Conservation (phyloP, 2,113 vertebrate genomes). For the Scytalopus superciliaris region DNA sequence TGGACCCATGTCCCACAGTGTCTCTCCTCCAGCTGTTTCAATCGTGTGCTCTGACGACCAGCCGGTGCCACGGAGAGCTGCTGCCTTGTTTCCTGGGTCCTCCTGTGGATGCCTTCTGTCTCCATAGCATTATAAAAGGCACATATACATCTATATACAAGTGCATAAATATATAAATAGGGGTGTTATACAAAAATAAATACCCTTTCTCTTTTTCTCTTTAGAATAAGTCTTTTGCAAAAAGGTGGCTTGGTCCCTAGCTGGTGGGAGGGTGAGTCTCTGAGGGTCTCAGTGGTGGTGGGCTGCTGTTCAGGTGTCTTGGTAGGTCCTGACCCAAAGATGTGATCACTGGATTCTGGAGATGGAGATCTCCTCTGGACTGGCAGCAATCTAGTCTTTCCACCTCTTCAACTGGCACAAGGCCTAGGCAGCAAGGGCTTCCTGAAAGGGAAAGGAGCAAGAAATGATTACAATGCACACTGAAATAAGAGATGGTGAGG, state of each 20-base stretch:
- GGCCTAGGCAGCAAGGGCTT: conserved; percentile 74
- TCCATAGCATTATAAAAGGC: conserved; percentile 82
- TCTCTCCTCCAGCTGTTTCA: neutral
- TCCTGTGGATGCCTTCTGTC: conserved; percentile 71
- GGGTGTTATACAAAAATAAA: conserved; percentile 99
- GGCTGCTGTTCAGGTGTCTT: conserved; percentile 61
- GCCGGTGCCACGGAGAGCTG: neutral
- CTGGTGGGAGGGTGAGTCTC: conserved; percentile 71
- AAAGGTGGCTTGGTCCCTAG: conserved; percentile 62
- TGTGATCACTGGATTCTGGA: conserved; percentile 40
- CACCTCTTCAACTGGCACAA: conserved; percentile 80
- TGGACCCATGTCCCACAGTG: neutral
- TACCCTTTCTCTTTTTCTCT: conserved; percentile 82
- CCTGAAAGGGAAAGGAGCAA: conserved; percentile 54
- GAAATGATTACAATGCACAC: neutral
- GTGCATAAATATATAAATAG: conserved; percentile 99
- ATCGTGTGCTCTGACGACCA: neutral
- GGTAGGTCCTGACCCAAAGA: conserved; percentile 56
- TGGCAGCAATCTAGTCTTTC: conserved; percentile 64
- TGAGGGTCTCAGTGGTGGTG: conserved; percentile 54
- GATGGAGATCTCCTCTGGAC: conserved; percentile 62
- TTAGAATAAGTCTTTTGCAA: conserved; percentile 70
- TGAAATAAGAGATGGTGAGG: neutral
- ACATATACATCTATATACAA: conserved; percentile 91
- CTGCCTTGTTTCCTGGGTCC: neutral